phyloP scores from a whole-genome alignment of 2,113 vertebrate genomes.

The Elanoides forficatus region DNA sequence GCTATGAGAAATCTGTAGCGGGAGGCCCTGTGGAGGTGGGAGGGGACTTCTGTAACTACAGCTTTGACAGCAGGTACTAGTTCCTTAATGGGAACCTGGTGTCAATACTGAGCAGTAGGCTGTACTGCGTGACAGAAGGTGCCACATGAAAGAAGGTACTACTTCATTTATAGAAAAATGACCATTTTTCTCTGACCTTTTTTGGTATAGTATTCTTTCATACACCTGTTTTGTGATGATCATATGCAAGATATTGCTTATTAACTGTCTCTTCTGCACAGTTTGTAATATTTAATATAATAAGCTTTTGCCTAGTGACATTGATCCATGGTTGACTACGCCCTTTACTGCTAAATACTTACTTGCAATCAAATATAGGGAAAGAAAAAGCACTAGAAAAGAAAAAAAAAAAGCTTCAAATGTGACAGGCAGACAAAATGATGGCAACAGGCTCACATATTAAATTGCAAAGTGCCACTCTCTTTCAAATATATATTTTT shows the following conservation, averaged over 20 bases:
- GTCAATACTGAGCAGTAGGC: not conserved
- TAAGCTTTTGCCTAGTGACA: not conserved
- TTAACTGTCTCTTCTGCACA: not conserved
- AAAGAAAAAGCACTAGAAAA: not conserved
- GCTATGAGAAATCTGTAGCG: not conserved
- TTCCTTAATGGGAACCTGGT: not conserved
- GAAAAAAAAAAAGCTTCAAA: not conserved
- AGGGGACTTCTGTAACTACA: not conserved
- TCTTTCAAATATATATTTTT: not conserved
- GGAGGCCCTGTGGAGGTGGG: not conserved
- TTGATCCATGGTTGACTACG: not conserved
- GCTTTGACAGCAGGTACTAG: not conserved
- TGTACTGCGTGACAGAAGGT: not conserved
- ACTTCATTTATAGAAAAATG: not conserved
- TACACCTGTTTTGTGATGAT: not conserved
- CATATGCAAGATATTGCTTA: not conserved
- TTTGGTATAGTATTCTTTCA: not conserved
- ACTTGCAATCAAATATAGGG: not conserved
- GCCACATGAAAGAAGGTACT: not conserved
- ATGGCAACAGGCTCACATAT: not conserved
- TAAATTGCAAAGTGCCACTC: not conserved
- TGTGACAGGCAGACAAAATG: constrained; percentile 19
- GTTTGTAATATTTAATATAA: constrained; percentile 25
- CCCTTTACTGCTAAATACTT: not conserved
- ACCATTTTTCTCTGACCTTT: not conserved